A percentile compares a stretch with the other conserved stretches of the same genome.
These are phyloP conservation scores for Ifrita kowaldi DNA, from an alignment of 2,113 vertebrate species.

Conservation along the genomic window DNA sequence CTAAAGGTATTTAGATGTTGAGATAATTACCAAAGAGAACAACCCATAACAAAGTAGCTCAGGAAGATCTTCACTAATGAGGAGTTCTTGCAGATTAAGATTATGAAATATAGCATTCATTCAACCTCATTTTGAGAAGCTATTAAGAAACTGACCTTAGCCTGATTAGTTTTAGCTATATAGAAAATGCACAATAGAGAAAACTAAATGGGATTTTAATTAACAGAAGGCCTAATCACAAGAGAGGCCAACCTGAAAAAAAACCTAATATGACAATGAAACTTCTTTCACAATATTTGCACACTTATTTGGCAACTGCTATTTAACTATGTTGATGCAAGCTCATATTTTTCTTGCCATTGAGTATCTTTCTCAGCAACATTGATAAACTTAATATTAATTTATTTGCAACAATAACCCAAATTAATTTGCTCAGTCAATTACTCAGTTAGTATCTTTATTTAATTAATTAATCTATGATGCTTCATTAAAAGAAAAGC, in stretches of 20 bases:
- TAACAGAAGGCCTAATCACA: neutral
- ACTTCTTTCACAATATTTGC: neutral
- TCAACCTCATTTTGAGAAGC: neutral
- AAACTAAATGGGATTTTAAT: neutral
- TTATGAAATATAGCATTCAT: neutral
- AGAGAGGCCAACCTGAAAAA: neutral
- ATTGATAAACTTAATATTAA: neutral
- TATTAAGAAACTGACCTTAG: neutral
- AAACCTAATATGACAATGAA: neutral
- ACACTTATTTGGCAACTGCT: neutral
- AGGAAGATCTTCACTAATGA: neutral
- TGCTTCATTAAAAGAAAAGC: neutral
- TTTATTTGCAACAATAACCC: neutral
- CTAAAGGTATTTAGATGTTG: neutral
- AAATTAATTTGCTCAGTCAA: constrained; percentile 4
- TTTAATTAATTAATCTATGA: neutral
- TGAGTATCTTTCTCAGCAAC: neutral
- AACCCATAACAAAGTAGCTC: neutral
- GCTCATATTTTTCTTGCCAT: neutral
- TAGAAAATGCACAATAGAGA: neutral
- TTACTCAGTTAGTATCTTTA: neutral
- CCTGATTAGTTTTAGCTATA: neutral
- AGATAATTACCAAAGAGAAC: neutral
- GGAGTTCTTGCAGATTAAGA: neutral
- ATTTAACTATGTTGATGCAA: neutral